Base-by-base conservation (phyloP, 2,797 vertebrate species). In the Cuniculus paca region DNA sequence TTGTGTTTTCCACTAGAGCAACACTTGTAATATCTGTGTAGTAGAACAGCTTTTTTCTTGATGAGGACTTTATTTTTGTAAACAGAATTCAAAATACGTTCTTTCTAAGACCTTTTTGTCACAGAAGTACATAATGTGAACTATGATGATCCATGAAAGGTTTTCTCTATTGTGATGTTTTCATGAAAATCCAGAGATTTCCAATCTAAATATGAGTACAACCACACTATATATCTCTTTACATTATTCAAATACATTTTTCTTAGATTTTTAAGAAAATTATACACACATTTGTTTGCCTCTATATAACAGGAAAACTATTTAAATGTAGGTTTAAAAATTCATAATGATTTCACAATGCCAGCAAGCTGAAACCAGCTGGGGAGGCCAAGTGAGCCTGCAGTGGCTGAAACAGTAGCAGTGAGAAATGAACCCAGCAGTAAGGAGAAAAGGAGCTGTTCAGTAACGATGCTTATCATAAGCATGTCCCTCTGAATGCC, bases 401-500 rank as follows among this genome's bases (percentile, higher is more conserved):
- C 24, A 84, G n/a, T 68, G 65, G 42, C n/a, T 78, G 17, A 94
- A 80, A 56, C 12, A 45, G 85, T 56, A 91, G 70, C 20, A 9
- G 22, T 78, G 56, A 94, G 68, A 95, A 94, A 85, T 88, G 74
- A 78, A 45, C 72, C 45, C 75, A 84, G 42, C 36, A 56, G 8
- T 7, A 7, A 60, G 36, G 36, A 88, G 61, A 14, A 77, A 90
- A 52, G 24, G 9, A 28, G 26, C 10, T n/a, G 6, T 17, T 88
- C 63, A 45, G 5, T 36, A 94, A 63, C 34, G 83, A 13, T 90
- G 90, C 89, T 56, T 90, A 61, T 65, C 72, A 26, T 20, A 74
- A 96, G 48, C 26, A 1, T 88, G 81, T 90, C 81, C 60, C 58
- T 96, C 50, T 79, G 54, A 96, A 90, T 86, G 88, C 94, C 90